phyloP scores from a whole-genome alignment of 2,113 vertebrate genomes.

The Mobula hypostoma region DNA sequence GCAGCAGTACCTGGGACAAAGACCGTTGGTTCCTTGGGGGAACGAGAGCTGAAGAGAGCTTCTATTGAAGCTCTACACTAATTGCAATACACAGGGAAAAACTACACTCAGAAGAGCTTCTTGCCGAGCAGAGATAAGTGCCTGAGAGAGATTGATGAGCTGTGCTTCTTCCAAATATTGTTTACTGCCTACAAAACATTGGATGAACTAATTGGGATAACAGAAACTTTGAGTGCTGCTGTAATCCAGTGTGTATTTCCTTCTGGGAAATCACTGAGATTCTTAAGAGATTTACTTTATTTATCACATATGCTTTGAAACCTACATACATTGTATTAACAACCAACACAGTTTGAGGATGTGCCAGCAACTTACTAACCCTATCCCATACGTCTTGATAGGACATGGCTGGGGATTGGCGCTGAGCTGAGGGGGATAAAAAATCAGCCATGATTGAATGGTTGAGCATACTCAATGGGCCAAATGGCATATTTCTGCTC shows the following conservation, averaged over 20 bases:
- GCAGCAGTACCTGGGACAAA: not conserved
- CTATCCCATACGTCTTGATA: too few species aligned
- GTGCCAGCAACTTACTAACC: too few species aligned
- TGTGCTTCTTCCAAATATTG: not conserved
- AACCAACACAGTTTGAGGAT: too few species aligned
- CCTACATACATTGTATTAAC: too few species aligned
- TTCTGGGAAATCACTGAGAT: not conserved
- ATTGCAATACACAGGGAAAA: not conserved
- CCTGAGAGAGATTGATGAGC: not conserved
- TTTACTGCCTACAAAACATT: not conserved
- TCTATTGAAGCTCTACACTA: not conserved
- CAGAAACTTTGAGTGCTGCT: not conserved
- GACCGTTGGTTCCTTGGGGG: not conserved
- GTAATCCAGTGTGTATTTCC: not conserved
- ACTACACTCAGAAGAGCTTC: not conserved
- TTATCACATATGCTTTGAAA: too few species aligned
- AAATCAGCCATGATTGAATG: too few species aligned
- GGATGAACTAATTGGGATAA: too few species aligned
- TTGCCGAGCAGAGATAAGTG: not conserved
- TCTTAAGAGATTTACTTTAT: too few species aligned
- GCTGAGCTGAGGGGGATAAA: too few species aligned
- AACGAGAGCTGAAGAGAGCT: not conserved
- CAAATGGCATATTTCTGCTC: too few species aligned
- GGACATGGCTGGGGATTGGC: too few species aligned
- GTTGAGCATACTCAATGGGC: too few species aligned